Evolutionary conservation across 2,113 vertebrate species (phyloP), one percentile per base, ranked within the genome.

Genomic region (Nymphicus hollandicus): DNA sequence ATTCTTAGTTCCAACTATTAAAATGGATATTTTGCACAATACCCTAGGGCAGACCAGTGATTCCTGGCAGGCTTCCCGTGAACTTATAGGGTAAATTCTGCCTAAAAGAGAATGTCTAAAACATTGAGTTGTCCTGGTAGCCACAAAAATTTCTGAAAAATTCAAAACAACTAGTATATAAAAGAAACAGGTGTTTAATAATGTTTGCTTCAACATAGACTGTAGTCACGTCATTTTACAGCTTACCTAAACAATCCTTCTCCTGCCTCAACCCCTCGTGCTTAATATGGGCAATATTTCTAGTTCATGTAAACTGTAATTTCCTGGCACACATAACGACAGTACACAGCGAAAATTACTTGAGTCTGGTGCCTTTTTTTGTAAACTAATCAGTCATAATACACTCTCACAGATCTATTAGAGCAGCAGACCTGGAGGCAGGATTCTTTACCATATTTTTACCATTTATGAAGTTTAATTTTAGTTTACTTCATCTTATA

Each of bases 301-400:
- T 68, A 37, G 35, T 65, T 88, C 44, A 56, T 11, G 11, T 68
- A 84, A 94, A 10, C 49, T 72, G 37, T 58, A 81, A 92, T 94
- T 92, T 92, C 46, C 70, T 91, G 81, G 78, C 77, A 91, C 73
- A 52, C 16, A 27, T 68, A 83, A 91, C 76, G 72, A 79, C 47
- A 84, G 29, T 60, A 71, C 74, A 28, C 52, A 84, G 25, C 27
- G 35, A 81, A 94, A 95, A 86, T 55, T 4, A 91, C 55, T 78
- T 41, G 27, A 87, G 77, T 22, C 27, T 85, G 27, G 64, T 89
- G 83, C 7, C 10, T 90, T 81, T 80, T 81, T 78, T 66, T 53
- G 27, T 83, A 91, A 88, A 89, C 80, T 91, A 89, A 71, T 81
- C 56, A 52, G 49, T 91, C 84, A 52, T 70, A 89, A 89, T 74